These are phyloP conservation scores for Lutjanus erythropterus DNA, from an alignment of 2,113 vertebrate genomes.

Conservation along the genomic window DNA sequence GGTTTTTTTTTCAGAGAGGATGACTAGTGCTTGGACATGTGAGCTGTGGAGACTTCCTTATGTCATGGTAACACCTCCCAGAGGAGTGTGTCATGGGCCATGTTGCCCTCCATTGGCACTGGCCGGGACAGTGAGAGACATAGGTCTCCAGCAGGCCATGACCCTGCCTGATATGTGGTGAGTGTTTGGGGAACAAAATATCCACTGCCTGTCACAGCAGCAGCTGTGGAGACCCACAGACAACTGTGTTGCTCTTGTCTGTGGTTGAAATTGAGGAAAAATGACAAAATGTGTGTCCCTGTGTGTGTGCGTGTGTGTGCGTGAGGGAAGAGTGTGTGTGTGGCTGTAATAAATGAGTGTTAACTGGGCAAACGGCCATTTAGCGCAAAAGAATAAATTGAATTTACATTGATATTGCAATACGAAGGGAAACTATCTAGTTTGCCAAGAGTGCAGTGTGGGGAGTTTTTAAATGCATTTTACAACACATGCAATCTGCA, in stretches of 20 bases:
- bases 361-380: slow-evolving; percentile 57
- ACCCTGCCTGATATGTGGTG: slow-evolving; percentile 73
- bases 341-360: slow-evolving; percentile 37
- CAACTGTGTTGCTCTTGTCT: slow-evolving; percentile 12
- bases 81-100: slow-evolving; percentile 46
- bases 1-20: slow-evolving; percentile 17
- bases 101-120: slow-evolving; percentile 46
- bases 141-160: slow-evolving; percentile 64
- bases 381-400: slow-evolving; percentile 27
- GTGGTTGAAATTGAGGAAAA: slow-evolving; percentile 10
- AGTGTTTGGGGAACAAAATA: slow-evolving; percentile 68
- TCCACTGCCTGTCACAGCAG: slow-evolving; percentile 67
- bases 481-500: slow-evolving; percentile 13
- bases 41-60: slow-evolving; percentile 48
- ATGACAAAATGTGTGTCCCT: background rate
- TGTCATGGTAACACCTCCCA: slow-evolving; percentile 71
- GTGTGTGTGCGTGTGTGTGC: slow-evolving; percentile 21
- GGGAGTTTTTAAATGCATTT: slow-evolving; percentile 46
- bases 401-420: slow-evolving; percentile 56
- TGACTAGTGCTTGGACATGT: slow-evolving; percentile 45
- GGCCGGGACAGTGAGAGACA: slow-evolving; percentile 65
- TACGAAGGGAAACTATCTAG: slow-evolving; percentile 42
- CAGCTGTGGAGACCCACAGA: slow-evolving; percentile 39
- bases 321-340: background rate
- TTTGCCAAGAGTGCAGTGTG: slow-evolving; percentile 36